These are phyloP conservation scores for Rafetus swinhoei DNA, from an alignment of 2,113 vertebrate species.

Conservation along the genomic window DNA sequence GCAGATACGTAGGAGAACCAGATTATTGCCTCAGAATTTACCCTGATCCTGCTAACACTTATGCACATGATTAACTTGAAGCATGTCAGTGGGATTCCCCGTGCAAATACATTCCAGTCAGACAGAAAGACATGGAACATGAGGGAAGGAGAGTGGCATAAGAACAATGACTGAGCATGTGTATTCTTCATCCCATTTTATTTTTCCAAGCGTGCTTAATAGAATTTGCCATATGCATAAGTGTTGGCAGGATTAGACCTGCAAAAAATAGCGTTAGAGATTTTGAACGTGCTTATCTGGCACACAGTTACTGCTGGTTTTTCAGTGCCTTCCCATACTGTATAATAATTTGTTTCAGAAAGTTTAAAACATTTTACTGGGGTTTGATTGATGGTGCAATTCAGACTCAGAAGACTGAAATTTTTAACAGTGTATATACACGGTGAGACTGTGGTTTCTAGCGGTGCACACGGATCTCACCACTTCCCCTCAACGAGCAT, in stretches of 20 bases:
- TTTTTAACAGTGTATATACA: fast-evolving
- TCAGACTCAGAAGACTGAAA: neutral
- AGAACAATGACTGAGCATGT: neutral
- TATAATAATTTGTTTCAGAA: neutral
- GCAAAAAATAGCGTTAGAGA: neutral
- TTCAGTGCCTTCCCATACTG: neutral
- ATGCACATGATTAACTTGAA: neutral
- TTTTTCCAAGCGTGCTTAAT: neutral
- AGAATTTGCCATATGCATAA: neutral
- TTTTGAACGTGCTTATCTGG: neutral
- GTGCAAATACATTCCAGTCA: neutral
- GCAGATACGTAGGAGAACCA: neutral
- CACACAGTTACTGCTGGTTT: no score
- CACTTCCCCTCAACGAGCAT: fast-evolving
- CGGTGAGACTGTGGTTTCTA: fast-evolving
- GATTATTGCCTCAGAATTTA: neutral
- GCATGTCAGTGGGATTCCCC: neutral
- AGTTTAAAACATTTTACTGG: neutral
- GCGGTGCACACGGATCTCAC: fast-evolving
- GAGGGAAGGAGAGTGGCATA: neutral
- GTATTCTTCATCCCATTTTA: neutral
- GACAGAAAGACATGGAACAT: neutral
- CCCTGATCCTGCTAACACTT: neutral
- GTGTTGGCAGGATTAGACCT: neutral
- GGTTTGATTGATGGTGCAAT: fast-evolving